phyloP scores from a whole-genome alignment of 2,888 invertebrate genomes.

The Amphimallon solstitiale region DNA sequence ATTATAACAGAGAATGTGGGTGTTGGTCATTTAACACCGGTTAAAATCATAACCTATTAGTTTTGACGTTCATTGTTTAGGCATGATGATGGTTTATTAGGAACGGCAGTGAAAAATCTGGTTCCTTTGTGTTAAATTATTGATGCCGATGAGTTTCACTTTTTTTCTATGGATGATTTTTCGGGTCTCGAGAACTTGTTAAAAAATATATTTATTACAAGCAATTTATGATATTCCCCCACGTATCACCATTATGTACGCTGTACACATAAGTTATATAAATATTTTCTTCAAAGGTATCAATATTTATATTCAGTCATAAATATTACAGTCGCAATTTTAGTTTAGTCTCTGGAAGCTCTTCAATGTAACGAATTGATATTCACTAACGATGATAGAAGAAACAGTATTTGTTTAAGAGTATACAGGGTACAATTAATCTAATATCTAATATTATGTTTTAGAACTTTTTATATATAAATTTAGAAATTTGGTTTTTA shows the following conservation, averaged over 20 bases:
- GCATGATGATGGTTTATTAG: slow-evolving; percentile 40
- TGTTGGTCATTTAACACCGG: slow-evolving; percentile 39
- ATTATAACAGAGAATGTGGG: slow-evolving; percentile 25
- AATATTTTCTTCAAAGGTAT: no score
- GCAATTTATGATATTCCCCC: slow-evolving; percentile 35
- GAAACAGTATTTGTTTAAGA: no score
- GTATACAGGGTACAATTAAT: no score
- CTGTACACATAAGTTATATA: no score
- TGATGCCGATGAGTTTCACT: slow-evolving; percentile 39
- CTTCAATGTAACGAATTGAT: no score
- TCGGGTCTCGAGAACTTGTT: slow-evolving; percentile 33
- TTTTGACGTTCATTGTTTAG: slow-evolving; percentile 40
- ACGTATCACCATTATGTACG: slow-evolving; percentile 17
- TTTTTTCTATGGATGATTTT: slow-evolving; percentile 23
- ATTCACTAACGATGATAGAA: no score
- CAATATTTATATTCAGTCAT: no score
- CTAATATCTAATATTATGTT: no score
- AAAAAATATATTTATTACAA: slow-evolving; percentile 36
- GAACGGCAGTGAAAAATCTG: slow-evolving; percentile 38
- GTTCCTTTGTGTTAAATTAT: slow-evolving; percentile 41
- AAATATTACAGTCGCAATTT: no score
- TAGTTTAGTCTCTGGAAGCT: no score
- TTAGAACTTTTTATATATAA: no score
- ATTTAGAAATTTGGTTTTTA: no score
- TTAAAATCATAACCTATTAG: slow-evolving; percentile 39